Base-by-base conservation (phyloP, 2,888 invertebrate species). In the Agriopis marginaria region DNA sequence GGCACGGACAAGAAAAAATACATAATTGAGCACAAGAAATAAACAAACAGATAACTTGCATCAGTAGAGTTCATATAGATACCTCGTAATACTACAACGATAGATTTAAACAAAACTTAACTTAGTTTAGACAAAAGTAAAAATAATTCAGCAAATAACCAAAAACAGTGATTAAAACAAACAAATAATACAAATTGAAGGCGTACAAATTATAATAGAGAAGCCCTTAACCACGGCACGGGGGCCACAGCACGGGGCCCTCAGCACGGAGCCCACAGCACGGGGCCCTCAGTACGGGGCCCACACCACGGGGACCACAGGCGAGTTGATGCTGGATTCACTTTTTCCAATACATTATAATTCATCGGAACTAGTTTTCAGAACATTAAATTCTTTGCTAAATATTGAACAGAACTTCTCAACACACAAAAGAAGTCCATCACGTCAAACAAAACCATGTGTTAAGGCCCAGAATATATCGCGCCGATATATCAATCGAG, bases 1-100 rank as follows among this genome's bases (percentile, higher is more conserved):
- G 83, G 82, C 23, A 39, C 12, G 14, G 65, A 59, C 65, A 53
- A 84, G 81, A 82, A 79, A 81, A 84, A 79, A 79, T 85, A 88
- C 85, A 89, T 70, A 68, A 73, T 76, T 76, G 76, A 76, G 76
- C 76, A 76, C 2, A 23, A 56, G 23, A 42, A 64, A 59, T 7
- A 49, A 49, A 49, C 63, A 60, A 60, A 55, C 55, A 50, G 47
- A 54, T n/a, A 63, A 68, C 53, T 68, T 63, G 67, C 56, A 60
- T 66, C 42, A 54, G 53, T 60, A 45, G 49, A 14, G 47, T 8
- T 12, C 32, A n/a, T 11, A 0, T 58, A 8, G 6, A 53, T 39
- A 55, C 42, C 42, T 10, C 44, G 23, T 8, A 3, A 14, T 23
- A 23, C 42, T 58, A 32, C 58, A 47, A 47, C 58, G 8, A 47